These are phyloP conservation scores for cat (Felis catus) DNA, from an alignment of 2,113 vertebrate species.

Conservation along the genomic window DNA sequence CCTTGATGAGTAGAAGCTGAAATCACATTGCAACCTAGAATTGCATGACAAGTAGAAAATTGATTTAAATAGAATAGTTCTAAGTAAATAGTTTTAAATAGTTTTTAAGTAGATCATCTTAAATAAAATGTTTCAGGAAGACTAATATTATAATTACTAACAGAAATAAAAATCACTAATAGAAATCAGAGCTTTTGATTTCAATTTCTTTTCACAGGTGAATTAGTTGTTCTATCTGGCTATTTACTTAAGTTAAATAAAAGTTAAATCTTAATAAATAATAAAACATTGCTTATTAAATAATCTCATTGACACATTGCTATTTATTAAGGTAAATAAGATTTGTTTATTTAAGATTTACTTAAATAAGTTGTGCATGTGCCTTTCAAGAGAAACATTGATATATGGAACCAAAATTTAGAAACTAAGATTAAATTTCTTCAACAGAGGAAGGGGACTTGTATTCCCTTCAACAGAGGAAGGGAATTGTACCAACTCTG, in stretches of 20 bases:
- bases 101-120: constrained; percentile 54
- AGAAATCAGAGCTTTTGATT: constrained; percentile 23
- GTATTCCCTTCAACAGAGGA: not conserved
- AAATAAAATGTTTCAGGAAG: constrained; percentile 39
- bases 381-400: constrained; percentile 25
- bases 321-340: not conserved
- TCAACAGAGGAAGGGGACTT: not conserved
- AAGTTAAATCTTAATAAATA: not conserved
- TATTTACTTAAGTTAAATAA: constrained; percentile 18
- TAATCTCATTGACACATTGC: not conserved
- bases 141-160: not conserved
- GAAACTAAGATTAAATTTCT: not conserved
- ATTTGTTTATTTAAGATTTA: constrained; percentile 3
- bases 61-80: not conserved
- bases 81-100: constrained; percentile 30
- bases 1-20: not conserved
- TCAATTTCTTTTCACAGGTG: not conserved
- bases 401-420: constrained; percentile 8
- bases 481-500: not conserved
- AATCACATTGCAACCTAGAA: constrained; percentile 4
- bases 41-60: not conserved
- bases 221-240: not conserved
- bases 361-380: not conserved
- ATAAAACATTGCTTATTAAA: not conserved
- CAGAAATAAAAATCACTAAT: constrained; percentile 12